Evolutionary conservation across 2,113 vertebrate genomes (phyloP).

Genomic region (Thalassarche chlororhynchos): DNA sequence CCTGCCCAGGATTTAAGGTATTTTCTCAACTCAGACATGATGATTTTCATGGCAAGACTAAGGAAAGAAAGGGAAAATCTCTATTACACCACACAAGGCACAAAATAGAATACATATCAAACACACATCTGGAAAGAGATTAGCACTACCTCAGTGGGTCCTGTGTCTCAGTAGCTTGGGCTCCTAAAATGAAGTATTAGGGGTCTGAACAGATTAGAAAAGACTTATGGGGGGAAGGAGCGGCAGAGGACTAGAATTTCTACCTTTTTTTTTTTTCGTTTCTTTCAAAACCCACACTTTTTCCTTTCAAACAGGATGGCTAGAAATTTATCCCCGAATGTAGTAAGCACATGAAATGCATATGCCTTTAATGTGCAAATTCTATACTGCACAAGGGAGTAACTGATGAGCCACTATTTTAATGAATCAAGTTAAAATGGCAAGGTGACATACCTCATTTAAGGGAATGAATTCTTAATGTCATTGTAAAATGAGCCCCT

Average conservation of each 20-base stretch:
- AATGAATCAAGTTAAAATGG: constrained; percentile 56
- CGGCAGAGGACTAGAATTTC: not conserved
- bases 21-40: not conserved
- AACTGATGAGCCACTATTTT: constrained; percentile 47
- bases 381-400: constrained; percentile 43
- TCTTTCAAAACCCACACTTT: not conserved
- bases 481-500: not conserved
- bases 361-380: constrained; percentile 61
- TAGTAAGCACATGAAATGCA: constrained; percentile 55
- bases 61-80: not conserved
- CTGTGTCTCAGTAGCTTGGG: not conserved
- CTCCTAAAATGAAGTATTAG: constrained; percentile 46
- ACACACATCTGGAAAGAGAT: not conserved
- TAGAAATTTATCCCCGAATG: constrained; percentile 55
- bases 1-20: not conserved
- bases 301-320: constrained; percentile 34
- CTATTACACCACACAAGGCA: not conserved
- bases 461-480: constrained; percentile 49
- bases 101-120: not conserved
- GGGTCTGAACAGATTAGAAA: constrained; percentile 17
- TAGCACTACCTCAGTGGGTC: not conserved
- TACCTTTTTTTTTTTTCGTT: not conserved
- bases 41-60: not conserved
- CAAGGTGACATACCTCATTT: constrained; percentile 50
- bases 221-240: not conserved